Percentiles rank a stretch among this genome's conserved stretches.
Conservation (phyloP, 2,888 invertebrate genomes). For the Noctua janthina region DNA sequence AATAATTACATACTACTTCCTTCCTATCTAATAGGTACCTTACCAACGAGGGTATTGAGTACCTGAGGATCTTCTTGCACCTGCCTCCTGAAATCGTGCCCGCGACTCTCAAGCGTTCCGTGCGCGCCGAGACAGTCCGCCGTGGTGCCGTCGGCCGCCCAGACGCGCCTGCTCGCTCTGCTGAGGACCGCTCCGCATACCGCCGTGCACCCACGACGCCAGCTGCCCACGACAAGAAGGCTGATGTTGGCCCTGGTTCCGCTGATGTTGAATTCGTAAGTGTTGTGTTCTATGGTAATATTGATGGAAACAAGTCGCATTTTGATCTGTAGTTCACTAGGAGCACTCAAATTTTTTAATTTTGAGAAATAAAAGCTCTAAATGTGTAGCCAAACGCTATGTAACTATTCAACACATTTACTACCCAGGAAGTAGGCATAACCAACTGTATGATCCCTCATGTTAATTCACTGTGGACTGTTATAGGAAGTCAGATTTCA, state of each 20-base stretch:
- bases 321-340: not conserved
- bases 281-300: constrained; percentile 50
- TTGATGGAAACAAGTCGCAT: not conserved
- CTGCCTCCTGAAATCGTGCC: constrained; percentile 99
- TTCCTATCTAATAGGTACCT: constrained; percentile 92
- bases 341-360: not conserved
- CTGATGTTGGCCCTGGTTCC: constrained; percentile 98
- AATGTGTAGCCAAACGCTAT: not conserved
- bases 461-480: not conserved
- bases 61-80: constrained; percentile 98
- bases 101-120: constrained; percentile 98
- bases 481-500: not conserved
- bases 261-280: constrained; percentile 97
- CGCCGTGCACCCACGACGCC: constrained; percentile 93
- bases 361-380: not conserved
- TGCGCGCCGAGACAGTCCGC: constrained; percentile 95
- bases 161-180: constrained; percentile 93
- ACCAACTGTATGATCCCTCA: not conserved
- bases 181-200: constrained; percentile 96
- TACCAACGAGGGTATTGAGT: constrained; percentile 99
- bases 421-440: not conserved
- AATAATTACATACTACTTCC: not conserved
- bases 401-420: not conserved
- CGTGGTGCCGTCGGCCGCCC: constrained; percentile 93
- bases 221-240: constrained; percentile 96